A percentile compares a stretch with the other conserved stretches of the same genome.
Conservation (phyloP, 2,797 vertebrate genomes). For the Aphelocoma californica region DNA sequence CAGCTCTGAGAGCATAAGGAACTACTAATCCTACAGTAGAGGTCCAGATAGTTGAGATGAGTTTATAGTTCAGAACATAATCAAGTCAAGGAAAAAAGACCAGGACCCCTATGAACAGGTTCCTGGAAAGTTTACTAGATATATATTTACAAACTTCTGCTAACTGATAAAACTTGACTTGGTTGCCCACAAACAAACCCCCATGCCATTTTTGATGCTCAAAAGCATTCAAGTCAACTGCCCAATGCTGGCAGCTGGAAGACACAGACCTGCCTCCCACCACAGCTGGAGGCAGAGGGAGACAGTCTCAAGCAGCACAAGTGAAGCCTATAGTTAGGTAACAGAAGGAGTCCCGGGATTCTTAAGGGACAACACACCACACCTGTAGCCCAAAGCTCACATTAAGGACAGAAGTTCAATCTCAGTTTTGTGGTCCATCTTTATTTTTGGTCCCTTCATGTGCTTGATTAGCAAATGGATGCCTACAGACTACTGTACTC, state of each 20-base stretch:
- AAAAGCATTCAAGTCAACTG: not conserved
- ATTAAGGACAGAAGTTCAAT: not conserved
- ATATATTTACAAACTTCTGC: not conserved
- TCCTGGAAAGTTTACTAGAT: not conserved
- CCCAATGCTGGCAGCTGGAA: not conserved
- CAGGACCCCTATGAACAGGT: fast-evolving
- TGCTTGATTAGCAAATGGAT: not conserved
- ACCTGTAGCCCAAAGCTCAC: not conserved
- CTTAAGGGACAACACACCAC: not conserved
- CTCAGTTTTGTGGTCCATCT: not conserved
- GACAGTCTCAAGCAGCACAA: not conserved
- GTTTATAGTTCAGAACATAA: not conserved
- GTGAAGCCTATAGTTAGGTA: not conserved
- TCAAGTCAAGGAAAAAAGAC: not conserved
- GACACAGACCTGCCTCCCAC: not conserved
- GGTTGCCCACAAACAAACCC: not conserved
- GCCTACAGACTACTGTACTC: not conserved
- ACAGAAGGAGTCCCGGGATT: not conserved
- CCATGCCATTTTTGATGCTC: not conserved
- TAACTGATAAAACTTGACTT: not conserved
- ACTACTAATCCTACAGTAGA: not conserved
- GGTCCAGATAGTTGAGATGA: not conserved
- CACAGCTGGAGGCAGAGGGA: fast-evolving
- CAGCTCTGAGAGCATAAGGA: not conserved
- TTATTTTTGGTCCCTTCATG: not conserved